Evolutionary conservation across 1,140 invertebrate genomes (phyloP).

Genomic region (Drosophila elegans): DNA sequence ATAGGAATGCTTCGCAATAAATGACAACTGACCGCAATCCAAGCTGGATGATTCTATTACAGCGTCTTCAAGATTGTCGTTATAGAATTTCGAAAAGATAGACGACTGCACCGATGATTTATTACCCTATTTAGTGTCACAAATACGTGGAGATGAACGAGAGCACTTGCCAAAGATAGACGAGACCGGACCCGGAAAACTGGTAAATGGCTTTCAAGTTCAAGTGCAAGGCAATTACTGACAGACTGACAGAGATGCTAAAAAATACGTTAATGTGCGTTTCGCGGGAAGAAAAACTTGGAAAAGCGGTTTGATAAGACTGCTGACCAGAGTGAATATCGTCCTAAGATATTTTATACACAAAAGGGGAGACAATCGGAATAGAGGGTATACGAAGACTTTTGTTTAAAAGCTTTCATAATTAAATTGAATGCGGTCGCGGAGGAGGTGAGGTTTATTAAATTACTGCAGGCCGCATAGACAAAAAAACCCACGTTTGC

Average conservation of each 20-base stretch:
- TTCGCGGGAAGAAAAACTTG: background rate
- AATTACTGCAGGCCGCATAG: conserved; percentile 24
- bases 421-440: conserved; percentile 24
- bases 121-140: conserved; percentile 36
- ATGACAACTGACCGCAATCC: conserved; percentile 28
- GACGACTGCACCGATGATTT: conserved; percentile 24
- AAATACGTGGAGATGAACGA: conserved; percentile 22
- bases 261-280: conserved; percentile 1
- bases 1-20: conserved; percentile 3
- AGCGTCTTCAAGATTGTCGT: conserved; percentile 25
- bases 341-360: background rate
- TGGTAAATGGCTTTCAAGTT: conserved; percentile 70
- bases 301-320: conserved; percentile 16
- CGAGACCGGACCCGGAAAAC: conserved; percentile 38
- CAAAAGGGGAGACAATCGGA: background rate
- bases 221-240: conserved; percentile 65
- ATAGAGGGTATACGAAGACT: background rate
- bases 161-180: conserved; percentile 25
- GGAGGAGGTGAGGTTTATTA: conserved; percentile 15
- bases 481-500: conserved; percentile 19
- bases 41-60: conserved; percentile 21
- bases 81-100: conserved; percentile 6
- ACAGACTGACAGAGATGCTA: conserved; percentile 18
- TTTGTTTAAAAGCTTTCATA: conserved; percentile 29
- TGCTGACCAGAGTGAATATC: conserved; percentile 2